Percentiles rank a stretch among this genome's conserved stretches.
These are phyloP conservation scores for Lagodon rhomboides DNA, from an alignment of 2,797 vertebrate genomes.

Conservation along the genomic window DNA sequence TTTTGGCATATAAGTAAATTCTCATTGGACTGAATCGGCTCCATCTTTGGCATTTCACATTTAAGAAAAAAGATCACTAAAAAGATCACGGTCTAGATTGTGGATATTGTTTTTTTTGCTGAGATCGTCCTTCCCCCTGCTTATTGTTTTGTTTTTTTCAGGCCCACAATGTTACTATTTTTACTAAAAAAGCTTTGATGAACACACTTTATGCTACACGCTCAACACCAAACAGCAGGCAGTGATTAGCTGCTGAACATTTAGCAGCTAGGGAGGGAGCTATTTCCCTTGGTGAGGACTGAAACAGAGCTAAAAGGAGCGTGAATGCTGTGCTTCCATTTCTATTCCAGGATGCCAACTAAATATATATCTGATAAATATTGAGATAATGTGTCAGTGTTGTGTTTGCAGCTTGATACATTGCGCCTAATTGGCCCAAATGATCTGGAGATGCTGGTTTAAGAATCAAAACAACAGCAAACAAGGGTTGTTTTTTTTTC, in stretches of 20 bases:
- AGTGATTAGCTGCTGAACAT: too few species aligned
- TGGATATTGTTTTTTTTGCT: too few species aligned
- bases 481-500: not conserved
- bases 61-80: too few species aligned
- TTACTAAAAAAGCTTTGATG: not conserved
- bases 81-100: too few species aligned
- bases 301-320: slow-evolving; percentile 11
- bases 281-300: not conserved
- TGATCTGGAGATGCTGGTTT: slow-evolving; percentile 1
- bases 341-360: not conserved
- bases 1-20: too few species aligned
- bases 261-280: not conserved
- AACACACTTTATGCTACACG: not conserved
- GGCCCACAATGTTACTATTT: not conserved
- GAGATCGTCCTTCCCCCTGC: not conserved
- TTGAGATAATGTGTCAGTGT: not conserved
- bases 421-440: not conserved
- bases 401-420: slow-evolving; percentile 9
- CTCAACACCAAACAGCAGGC: not conserved
- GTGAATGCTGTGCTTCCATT: not conserved
- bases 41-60: too few species aligned
- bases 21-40: too few species aligned
- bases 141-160: slow-evolving; percentile 8
- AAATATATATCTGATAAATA: too few species aligned
- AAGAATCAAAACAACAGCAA: not conserved